These are phyloP conservation scores for Eulemur macaco DNA, from an alignment of 2,113 vertebrate species.

Conservation along the genomic window DNA sequence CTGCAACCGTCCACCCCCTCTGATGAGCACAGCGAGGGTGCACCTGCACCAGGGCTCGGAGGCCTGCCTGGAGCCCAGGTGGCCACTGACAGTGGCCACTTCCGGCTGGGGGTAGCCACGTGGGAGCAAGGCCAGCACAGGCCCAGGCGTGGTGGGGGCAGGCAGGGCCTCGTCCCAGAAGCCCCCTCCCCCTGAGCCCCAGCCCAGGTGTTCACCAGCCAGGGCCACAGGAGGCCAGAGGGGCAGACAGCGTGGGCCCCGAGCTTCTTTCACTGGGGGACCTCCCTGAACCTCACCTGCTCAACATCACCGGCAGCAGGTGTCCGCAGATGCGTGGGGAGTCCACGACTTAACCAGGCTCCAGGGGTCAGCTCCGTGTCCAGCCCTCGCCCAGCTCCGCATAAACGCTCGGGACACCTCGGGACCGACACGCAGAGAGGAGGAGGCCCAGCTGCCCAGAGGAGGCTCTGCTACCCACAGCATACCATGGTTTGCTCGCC, in stretches of 20 bases:
- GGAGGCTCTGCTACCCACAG: not conserved
- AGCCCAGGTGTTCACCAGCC: too few species aligned
- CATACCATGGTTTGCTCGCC: fast-evolving
- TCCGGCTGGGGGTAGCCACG: fast-evolving
- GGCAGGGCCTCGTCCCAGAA: not conserved
- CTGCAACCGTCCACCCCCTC: fast-evolving
- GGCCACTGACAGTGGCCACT: not conserved
- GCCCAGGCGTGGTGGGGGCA: not conserved
- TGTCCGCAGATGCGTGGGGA: not conserved
- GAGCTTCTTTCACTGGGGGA: not conserved
- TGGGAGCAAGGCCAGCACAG: not conserved
- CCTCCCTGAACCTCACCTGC: not conserved
- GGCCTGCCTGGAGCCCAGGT: fast-evolving
- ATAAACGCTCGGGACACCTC: not conserved
- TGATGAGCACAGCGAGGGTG: fast-evolving
- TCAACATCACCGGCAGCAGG: fast-evolving
- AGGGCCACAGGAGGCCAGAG: too few species aligned
- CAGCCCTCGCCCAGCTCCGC: not conserved
- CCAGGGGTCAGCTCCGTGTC: not conserved
- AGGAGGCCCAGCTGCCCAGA: not conserved
- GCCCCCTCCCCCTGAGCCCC: not conserved
- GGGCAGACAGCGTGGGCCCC: too few species aligned
- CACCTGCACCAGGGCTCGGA: not conserved
- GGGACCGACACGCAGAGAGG: not conserved
- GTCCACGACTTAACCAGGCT: too few species aligned